phyloP scores from a whole-genome alignment of 2,113 vertebrate genomes.

The Australoheros scitulus region DNA sequence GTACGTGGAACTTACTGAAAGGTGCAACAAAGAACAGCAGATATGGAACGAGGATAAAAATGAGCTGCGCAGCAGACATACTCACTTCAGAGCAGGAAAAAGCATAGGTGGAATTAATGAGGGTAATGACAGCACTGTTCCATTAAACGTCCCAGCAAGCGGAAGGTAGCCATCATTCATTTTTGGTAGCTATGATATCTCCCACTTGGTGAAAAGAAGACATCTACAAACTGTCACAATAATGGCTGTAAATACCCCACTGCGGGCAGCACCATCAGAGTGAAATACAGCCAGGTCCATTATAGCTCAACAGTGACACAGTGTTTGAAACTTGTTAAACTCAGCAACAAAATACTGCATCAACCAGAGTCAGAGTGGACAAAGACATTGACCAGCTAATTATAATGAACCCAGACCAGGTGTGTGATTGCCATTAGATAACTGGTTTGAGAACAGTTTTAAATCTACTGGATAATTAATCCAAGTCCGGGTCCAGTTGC shows the following conservation, averaged over 20 bases:
- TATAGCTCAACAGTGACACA: neutral
- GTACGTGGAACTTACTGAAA: neutral
- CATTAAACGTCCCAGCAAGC: neutral
- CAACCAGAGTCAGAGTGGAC: neutral
- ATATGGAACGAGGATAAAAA: neutral
- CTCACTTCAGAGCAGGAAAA: neutral
- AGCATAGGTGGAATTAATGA: constrained; percentile 3
- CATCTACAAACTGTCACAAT: constrained; percentile 7
- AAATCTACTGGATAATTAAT: neutral
- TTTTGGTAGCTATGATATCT: neutral
- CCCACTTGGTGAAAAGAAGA: neutral
- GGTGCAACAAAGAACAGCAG: neutral
- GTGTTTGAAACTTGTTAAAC: neutral
- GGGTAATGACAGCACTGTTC: neutral
- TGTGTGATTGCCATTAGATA: neutral
- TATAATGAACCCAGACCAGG: neutral
- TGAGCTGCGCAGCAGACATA: neutral
- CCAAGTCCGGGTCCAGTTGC: too few species aligned
- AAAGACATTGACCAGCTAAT: too few species aligned
- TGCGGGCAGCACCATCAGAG: neutral
- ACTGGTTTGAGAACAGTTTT: neutral
- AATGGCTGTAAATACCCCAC: neutral
- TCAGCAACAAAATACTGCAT: neutral
- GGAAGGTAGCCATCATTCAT: constrained; percentile 2
- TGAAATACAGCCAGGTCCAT: neutral